These are phyloP conservation scores for Pycnonotus jocosus DNA, from an alignment of 2,113 vertebrate species.

Conservation along the genomic window DNA sequence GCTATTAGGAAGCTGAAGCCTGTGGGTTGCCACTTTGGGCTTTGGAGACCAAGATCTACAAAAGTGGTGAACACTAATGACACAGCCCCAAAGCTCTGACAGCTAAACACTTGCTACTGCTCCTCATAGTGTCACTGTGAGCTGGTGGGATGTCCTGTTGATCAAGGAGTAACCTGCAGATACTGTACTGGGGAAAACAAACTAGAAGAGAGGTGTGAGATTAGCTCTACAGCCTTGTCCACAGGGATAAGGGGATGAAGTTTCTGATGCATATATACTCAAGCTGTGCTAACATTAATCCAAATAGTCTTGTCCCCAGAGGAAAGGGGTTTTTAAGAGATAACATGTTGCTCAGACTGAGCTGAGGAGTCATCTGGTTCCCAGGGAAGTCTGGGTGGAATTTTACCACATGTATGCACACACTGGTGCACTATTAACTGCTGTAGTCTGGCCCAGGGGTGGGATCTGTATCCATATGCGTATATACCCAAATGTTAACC, in stretches of 20 bases:
- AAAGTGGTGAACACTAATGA: background rate
- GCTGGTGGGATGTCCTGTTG: background rate
- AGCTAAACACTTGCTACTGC: background rate
- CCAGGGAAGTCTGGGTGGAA: background rate
- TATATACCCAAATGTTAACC: background rate
- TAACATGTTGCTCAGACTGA: fast-evolving
- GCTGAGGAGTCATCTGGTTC: background rate
- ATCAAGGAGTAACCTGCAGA: background rate
- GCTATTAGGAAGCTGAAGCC: background rate
- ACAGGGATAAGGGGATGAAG: background rate
- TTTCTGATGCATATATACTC: background rate
- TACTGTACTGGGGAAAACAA: fast-evolving
- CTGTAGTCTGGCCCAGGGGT: background rate
- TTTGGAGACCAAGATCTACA: background rate
- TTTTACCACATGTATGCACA: background rate
- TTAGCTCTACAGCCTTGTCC: background rate
- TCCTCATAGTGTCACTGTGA: background rate
- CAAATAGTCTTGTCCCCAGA: background rate
- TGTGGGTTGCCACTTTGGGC: background rate
- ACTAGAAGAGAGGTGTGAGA: background rate
- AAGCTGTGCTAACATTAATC: background rate
- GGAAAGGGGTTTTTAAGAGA: background rate
- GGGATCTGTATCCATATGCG: background rate
- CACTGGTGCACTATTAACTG: background rate
- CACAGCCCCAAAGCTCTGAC: background rate